Evolutionary conservation across 2,797 vertebrate genomes (phyloP).

Genomic region (Chelonia mydas): DNA sequence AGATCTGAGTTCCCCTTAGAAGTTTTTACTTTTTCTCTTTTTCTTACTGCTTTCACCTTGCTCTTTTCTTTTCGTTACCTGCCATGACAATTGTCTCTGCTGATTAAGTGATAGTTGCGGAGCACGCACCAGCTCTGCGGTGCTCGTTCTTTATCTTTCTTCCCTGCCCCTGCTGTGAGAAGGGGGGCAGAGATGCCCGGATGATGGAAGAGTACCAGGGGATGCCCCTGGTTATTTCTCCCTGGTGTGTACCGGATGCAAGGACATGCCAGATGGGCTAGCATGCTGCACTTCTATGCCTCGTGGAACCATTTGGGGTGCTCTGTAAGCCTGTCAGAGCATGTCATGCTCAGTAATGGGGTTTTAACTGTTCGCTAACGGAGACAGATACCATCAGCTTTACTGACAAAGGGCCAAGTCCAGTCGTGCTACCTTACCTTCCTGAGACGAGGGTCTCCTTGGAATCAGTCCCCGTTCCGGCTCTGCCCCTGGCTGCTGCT

Average conservation of each 20-base stretch:
- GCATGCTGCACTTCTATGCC: rapidly evolving
- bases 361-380: neutral
- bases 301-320: no score
- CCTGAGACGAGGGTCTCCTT: no score
- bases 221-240: neutral
- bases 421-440: no score
- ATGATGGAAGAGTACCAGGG: neutral
- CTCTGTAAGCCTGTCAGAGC: rapidly evolving
- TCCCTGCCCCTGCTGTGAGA: neutral
- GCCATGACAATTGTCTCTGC: neutral
- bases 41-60: neutral
- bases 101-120: rapidly evolving
- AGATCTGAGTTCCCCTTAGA: neutral
- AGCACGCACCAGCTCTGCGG: rapidly evolving
- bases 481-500: neutral
- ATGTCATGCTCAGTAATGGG: neutral
- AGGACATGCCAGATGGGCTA: rapidly evolving
- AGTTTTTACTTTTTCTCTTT: neutral
- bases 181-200: neutral
- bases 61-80: neutral
- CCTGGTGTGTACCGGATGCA: neutral
- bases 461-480: no score
- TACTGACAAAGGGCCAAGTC: no score
- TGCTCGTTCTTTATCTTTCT: rapidly evolving
- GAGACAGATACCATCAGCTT: neutral